These are phyloP conservation scores for Solenopsis invicta DNA, from an alignment of 1,140 invertebrate genomes.

Conservation along the genomic window DNA sequence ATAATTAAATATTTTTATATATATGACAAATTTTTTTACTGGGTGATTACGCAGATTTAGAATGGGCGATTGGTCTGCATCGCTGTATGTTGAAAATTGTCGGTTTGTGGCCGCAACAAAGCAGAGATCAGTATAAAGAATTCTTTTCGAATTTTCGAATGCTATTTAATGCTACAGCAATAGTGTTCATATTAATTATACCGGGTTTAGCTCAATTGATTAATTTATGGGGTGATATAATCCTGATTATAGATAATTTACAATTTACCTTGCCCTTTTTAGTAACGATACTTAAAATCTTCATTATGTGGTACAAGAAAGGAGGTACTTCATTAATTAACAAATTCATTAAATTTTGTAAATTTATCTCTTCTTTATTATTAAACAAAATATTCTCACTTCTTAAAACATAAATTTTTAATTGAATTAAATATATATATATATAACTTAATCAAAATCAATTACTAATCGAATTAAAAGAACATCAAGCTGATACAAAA, in stretches of 20 bases:
- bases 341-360: background rate
- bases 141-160: background rate
- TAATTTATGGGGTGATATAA: conserved; percentile 31
- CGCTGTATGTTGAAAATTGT: conserved; percentile 19
- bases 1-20: no score
- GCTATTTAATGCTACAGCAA: background rate
- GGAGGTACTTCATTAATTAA: conserved; percentile 11
- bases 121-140: background rate
- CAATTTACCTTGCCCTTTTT: conserved; percentile 6
- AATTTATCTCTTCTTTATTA: no score
- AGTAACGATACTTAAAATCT: conserved; percentile 18
- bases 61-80: conserved; percentile 18
- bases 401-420: background rate
- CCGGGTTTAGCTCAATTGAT: background rate
- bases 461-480: background rate
- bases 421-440: background rate
- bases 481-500: background rate
- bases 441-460: background rate
- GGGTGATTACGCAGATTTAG: no score
- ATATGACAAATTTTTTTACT: no score
- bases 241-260: conserved; percentile 33
- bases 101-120: conserved; percentile 13
- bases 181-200: conserved; percentile 18
- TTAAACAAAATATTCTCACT: background rate
- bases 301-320: conserved; percentile 19